These are phyloP conservation scores for Ondatra zibethicus DNA, from an alignment of 2,113 vertebrate species.

Conservation along the genomic window DNA sequence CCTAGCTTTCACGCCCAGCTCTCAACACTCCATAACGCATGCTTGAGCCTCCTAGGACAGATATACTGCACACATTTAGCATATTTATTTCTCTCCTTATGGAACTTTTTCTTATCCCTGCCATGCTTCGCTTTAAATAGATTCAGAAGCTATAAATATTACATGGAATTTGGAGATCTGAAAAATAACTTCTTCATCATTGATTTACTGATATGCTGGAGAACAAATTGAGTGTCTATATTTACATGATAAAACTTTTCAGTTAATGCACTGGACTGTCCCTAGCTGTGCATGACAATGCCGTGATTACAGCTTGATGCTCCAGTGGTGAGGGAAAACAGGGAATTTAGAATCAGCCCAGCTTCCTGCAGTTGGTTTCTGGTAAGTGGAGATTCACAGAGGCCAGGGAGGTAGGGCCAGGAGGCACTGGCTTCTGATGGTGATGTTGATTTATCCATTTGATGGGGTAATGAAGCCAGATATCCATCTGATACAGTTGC, in stretches of 20 bases:
- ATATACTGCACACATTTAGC: slow-evolving; percentile 70
- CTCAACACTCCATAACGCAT: slow-evolving; percentile 52
- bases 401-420: neutral
- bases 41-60: slow-evolving; percentile 61
- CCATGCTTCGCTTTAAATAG: slow-evolving; percentile 72
- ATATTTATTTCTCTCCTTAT: slow-evolving; percentile 77
- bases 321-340: neutral
- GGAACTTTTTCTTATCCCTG: slow-evolving; percentile 73
- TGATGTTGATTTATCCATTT: neutral
- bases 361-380: neutral
- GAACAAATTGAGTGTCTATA: slow-evolving; percentile 65
- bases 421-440: neutral
- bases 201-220: slow-evolving; percentile 68
- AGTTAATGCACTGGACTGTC: slow-evolving; percentile 49
- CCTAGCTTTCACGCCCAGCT: slow-evolving; percentile 59
- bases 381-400: neutral
- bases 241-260: slow-evolving; percentile 68
- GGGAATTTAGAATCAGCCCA: neutral
- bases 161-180: slow-evolving; percentile 74
- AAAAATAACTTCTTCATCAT: slow-evolving; percentile 71
- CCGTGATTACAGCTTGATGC: neutral
- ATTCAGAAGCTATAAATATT: slow-evolving; percentile 80
- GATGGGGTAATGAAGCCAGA: neutral
- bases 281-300: slow-evolving; percentile 24
- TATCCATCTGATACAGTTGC: neutral